Evolutionary conservation across 2,888 invertebrate genomes (phyloP).

Genomic region (Parnassius mnemosyne): DNA sequence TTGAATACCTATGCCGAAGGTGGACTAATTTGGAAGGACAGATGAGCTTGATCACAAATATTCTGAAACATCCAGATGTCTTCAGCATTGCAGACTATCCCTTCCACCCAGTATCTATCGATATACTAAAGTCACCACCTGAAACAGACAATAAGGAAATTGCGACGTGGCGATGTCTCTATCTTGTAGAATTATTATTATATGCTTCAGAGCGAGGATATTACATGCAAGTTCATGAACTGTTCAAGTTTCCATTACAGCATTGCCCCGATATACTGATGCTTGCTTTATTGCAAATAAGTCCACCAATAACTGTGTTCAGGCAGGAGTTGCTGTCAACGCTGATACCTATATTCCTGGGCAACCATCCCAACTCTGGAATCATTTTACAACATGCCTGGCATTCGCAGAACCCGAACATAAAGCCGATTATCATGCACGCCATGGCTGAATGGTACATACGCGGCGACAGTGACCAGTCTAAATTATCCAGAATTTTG

Average conservation of each 20-base stretch:
- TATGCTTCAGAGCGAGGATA: conserved; percentile 93
- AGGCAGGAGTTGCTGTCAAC: conserved; percentile 93
- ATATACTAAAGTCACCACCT: conserved; percentile 95
- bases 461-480: conserved; percentile 95
- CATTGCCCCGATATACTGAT: conserved; percentile 97
- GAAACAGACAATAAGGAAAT: conserved; percentile 97
- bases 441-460: conserved; percentile 99
- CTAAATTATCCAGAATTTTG: conserved; percentile 94
- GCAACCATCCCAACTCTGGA: conserved; percentile 97
- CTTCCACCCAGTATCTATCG: conserved; percentile 91
- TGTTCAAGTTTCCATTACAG: conserved; percentile 94
- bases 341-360: conserved; percentile 95
- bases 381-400: conserved; percentile 98
- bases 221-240: conserved; percentile 90
- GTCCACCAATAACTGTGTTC: conserved; percentile 87
- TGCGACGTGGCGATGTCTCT: conserved; percentile 95
- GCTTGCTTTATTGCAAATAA: conserved; percentile 92
- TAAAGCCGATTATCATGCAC: conserved; percentile 94
- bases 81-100: conserved; percentile 97
- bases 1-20: conserved; percentile 92
- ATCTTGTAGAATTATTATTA: conserved; percentile 93
- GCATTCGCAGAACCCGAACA: conserved; percentile 88
- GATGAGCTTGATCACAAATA: conserved; percentile 91
- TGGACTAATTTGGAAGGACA: conserved; percentile 98
- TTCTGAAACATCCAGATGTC: conserved; percentile 94